Conservation (phyloP, 2,113 vertebrate genomes). For the Ceyx cyanopectus region DNA sequence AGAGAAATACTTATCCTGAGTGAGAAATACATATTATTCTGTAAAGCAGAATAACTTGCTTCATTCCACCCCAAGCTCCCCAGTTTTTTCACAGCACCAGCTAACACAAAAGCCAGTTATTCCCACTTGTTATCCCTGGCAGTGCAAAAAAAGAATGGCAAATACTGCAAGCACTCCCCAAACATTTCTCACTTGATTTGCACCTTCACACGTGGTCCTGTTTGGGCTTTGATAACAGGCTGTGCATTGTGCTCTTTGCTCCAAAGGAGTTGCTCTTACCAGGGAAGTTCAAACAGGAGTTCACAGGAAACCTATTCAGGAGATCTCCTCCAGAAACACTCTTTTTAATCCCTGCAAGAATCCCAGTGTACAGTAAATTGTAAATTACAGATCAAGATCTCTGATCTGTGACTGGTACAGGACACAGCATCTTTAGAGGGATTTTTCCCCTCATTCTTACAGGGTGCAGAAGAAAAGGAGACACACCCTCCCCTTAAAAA, state of each 20-base stretch:
- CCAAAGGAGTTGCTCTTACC: not conserved
- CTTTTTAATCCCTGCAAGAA: not conserved
- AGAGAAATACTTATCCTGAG: too few relatives aligned
- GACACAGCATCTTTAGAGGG: not conserved
- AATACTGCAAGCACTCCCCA: slow-evolving; percentile 4
- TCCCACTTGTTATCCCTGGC: slow-evolving; percentile 50
- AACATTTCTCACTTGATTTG: slow-evolving; percentile 60
- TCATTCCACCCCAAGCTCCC: not conserved
- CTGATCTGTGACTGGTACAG: not conserved
- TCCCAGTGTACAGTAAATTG: not conserved
- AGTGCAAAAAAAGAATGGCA: slow-evolving; percentile 47
- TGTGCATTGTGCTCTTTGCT: slow-evolving; percentile 3
- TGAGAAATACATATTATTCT: not conserved
- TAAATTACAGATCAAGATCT: too few relatives aligned
- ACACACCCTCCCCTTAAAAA: rapidly evolving
- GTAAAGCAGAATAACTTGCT: slow-evolving; percentile 18
- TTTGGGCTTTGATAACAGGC: slow-evolving; percentile 58
- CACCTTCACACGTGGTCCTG: slow-evolving; percentile 3
- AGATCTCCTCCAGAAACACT: not conserved
- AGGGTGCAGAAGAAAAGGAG: not conserved
- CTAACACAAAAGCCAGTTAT: slow-evolving; percentile 36
- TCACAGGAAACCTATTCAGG: slow-evolving; percentile 29
- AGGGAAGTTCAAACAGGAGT: not conserved
- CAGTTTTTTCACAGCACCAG: slow-evolving; percentile 12
- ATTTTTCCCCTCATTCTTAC: not conserved